Base-by-base conservation (phyloP, 2,113 vertebrate genomes). In the Galeopterus variegatus region DNA sequence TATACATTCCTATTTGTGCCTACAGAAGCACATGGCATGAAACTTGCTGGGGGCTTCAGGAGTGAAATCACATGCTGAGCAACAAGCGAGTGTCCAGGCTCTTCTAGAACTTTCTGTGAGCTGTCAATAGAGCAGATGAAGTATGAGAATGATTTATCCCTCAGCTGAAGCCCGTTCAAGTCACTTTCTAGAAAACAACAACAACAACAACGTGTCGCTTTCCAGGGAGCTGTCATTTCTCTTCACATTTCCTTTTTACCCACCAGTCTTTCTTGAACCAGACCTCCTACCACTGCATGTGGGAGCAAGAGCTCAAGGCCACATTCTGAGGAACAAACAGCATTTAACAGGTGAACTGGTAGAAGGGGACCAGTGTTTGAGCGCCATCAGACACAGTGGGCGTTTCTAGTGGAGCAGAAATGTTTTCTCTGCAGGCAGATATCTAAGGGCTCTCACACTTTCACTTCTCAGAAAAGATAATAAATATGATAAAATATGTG, bases 381-480 rank as follows among this genome's bases (percentile, higher is more conserved):
- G 60, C 5, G 19, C 67, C 23, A 41, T 36, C 6, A 33, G 56
- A 69, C 36, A 87, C 67, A 79, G 24, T 9, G 23, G 21, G 31
- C 13, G 8, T 62, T 72, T 77, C n/a, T 82, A 31, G 54, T 31
- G 24, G 41, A 56, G 17, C n/a, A 82, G n/a, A 76, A 86, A 58
- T 48, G 3, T 69, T 48, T 70, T 67, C 18, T n/a, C 28, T n/a
- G 17, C 3, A 21, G 84, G 10, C 72, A 58, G 54, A 8, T 18
- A 28, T 17, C 48, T 26, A 52, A 86, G 45, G 19, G 26, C 15
- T 14, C 56, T 72, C 67, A 91, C 26, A 48, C n/a, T 67, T 84
- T 87, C 8, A 77, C 60, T 95, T 90, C 15, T 65, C 64, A 14
- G 91, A 36, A 36, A 72, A 94, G 50, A 64, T 65, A 73, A 95